These are phyloP conservation scores for Falcunculus frontatus DNA, from an alignment of 2,113 vertebrate species.

Conservation along the genomic window DNA sequence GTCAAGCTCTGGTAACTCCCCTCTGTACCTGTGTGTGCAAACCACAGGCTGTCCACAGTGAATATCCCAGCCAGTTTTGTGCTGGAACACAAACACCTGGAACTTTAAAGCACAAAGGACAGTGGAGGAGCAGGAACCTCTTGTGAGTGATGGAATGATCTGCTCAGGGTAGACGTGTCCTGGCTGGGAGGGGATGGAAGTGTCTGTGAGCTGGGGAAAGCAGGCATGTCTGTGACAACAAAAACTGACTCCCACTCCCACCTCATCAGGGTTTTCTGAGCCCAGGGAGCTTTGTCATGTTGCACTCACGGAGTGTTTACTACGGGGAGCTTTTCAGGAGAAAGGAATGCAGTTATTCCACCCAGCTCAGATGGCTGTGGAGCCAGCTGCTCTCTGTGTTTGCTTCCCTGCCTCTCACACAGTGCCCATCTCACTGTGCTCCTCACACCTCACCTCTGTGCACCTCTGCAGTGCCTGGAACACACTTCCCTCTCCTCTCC, in stretches of 20 bases:
- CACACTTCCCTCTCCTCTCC: background rate
- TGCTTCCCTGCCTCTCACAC: background rate
- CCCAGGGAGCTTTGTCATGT: constrained; percentile 1
- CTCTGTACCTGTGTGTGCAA: background rate
- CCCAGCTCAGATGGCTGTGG: background rate
- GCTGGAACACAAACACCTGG: background rate
- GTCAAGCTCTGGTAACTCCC: background rate
- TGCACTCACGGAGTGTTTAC: background rate
- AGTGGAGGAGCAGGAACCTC: background rate
- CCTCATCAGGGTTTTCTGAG: background rate
- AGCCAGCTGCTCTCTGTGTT: background rate
- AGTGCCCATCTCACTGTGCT: background rate
- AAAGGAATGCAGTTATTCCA: background rate
- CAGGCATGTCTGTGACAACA: background rate
- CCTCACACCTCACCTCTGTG: background rate
- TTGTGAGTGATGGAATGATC: background rate
- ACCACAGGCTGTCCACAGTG: background rate
- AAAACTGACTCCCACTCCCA: background rate
- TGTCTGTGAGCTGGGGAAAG: background rate
- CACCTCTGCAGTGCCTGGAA: background rate
- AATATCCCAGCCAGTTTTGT: background rate
- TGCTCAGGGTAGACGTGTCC: background rate
- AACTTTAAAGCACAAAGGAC: background rate
- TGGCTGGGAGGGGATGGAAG: background rate
- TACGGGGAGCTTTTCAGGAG: background rate